phyloP scores from a whole-genome alignment of 2,113 vertebrate species.

The Python bivittatus region DNA sequence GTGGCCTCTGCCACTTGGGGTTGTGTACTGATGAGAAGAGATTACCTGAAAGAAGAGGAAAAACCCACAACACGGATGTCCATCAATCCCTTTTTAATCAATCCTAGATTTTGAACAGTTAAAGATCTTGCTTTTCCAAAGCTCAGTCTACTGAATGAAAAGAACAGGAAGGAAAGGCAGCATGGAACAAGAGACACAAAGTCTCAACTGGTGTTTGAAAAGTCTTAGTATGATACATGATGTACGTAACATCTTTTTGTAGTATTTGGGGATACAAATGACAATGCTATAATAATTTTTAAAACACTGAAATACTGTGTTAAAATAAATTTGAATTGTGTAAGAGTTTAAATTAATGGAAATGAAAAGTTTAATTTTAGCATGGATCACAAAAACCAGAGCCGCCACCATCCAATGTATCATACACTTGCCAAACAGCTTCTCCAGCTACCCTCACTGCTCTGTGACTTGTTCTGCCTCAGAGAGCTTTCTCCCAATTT shows the following conservation, averaged over 20 bases:
- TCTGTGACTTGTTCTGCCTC: neutral
- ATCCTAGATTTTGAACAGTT: too few species aligned
- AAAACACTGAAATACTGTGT: neutral
- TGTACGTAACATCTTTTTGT: neutral
- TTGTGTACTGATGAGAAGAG: constrained; percentile 76
- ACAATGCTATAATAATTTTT: neutral
- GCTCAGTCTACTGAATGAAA: neutral
- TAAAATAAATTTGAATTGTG: neutral
- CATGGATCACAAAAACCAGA: neutral
- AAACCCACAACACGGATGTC: neutral
- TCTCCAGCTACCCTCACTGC: neutral
- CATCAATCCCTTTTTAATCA: too few species aligned
- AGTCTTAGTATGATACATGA: neutral
- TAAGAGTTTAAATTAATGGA: neutral
- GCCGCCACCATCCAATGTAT: neutral
- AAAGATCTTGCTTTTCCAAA: neutral
- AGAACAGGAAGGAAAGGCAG: neutral
- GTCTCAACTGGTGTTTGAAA: neutral
- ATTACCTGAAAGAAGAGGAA: constrained; percentile 70
- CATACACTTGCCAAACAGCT: neutral
- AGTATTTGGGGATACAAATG: neutral
- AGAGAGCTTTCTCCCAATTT: neutral
- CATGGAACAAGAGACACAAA: neutral
- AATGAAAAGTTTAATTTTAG: neutral
- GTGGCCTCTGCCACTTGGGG: constrained; percentile 81